phyloP scores from a whole-genome alignment of 2,888 invertebrate species.

The Beris chalybata region DNA sequence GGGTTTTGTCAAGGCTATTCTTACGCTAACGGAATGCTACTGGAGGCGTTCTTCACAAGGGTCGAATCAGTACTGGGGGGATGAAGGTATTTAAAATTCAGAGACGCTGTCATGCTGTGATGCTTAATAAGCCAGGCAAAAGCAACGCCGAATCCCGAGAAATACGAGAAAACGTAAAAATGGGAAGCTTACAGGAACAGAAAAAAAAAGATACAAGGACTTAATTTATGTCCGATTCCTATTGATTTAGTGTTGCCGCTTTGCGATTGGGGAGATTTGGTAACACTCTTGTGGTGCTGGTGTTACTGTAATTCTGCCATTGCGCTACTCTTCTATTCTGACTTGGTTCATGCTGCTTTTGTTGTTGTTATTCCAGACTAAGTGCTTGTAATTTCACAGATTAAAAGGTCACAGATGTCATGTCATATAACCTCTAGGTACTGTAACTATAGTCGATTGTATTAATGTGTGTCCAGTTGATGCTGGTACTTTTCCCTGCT shows the following conservation, averaged over 20 bases:
- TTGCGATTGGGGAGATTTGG: conserved; percentile 21
- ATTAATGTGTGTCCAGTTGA: too few species aligned
- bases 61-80: conserved; percentile 36
- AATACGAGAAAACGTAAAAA: conserved; percentile 31
- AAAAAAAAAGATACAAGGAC: conserved; percentile 33
- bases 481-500: background rate
- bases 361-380: too few species aligned
- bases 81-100: conserved; percentile 35
- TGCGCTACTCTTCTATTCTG: too few species aligned
- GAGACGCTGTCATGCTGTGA: conserved; percentile 35
- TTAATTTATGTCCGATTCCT: conserved; percentile 40
- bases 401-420: conserved; percentile 38
- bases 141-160: conserved; percentile 2
- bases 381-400: conserved; percentile 34
- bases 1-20: background rate
- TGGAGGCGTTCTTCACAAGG: conserved; percentile 22
- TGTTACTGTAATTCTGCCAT: too few species aligned
- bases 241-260: conserved; percentile 38
- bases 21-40: background rate
- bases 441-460: background rate
- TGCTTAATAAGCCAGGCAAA: conserved; percentile 35
- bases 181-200: conserved; percentile 23
- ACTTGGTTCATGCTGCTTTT: too few species aligned
- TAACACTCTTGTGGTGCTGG: too few species aligned
- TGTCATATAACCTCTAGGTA: conserved; percentile 27